These are phyloP conservation scores for Aquatica leii DNA, from an alignment of 2,888 invertebrate species.

Conservation along the genomic window DNA sequence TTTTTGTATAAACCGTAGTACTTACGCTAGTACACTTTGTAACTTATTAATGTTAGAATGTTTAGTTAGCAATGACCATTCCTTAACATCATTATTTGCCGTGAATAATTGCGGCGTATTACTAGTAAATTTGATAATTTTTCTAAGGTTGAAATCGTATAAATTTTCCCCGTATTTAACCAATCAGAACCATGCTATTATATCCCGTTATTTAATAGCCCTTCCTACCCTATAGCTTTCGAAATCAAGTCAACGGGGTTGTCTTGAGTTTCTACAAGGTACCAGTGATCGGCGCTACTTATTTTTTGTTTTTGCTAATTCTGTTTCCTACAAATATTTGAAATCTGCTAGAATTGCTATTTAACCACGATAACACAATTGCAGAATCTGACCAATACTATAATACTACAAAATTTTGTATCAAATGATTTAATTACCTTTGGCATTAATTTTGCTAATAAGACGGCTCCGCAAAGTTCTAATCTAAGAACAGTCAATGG, in stretches of 20 bases:
- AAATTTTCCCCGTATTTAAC: too few relatives aligned
- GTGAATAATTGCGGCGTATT: not conserved
- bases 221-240: constrained; percentile 17
- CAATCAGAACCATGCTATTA: too few relatives aligned
- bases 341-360: constrained; percentile 29
- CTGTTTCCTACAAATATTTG: too few relatives aligned
- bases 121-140: constrained; percentile 7
- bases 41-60: too few relatives aligned
- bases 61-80: too few relatives aligned
- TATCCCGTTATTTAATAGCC: not conserved
- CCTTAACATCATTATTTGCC: too few relatives aligned
- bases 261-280: constrained; percentile 29
- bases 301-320: constrained; percentile 28
- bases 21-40: constrained; percentile 7
- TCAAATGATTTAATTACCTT: too few relatives aligned
- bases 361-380: constrained; percentile 41
- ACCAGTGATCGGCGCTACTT: constrained; percentile 23
- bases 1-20: constrained; percentile 29
- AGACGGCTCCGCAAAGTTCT: constrained; percentile 38
- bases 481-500: constrained; percentile 36
- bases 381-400: constrained; percentile 43
- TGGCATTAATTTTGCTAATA: constrained; percentile 30
- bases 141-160: too few relatives aligned
- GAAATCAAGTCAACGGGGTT: too few relatives aligned
- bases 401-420: constrained; percentile 10